Evolutionary conservation across 2,797 vertebrate genomes (phyloP), one percentile per base, ranked within the genome.

Genomic region (Bradypodion pumilum): DNA sequence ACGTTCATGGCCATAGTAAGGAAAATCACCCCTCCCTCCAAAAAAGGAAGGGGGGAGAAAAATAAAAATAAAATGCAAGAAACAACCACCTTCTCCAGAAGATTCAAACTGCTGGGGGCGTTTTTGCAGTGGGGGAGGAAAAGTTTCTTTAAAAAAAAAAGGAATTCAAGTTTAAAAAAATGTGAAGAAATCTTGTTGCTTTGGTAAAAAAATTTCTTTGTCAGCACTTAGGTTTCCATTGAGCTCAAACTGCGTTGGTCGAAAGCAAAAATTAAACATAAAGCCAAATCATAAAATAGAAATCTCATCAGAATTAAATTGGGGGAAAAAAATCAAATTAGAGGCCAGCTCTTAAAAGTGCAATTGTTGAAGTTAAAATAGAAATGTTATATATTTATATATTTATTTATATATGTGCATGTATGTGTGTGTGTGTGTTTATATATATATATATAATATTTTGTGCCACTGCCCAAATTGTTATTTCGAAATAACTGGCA

Each of bases 1-100:
- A 99, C 97, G 94, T 96, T 98, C 93, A 98, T 95, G 89, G 98
- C 96, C 97, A 98, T 97, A 92, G 92, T 96, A 78, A 40, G 66
- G 49, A 37, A 37, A 70, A 70, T 40, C 23, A 2, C 37, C 37
- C 21, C 9, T 80, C 91, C 93, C 91, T 92, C 86, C 87, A 74
- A 88, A 89, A 93, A 90, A 93, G 88, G 88, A 80, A 85, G 86
- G 93, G 91, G 74, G 27, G 78, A 35, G 10, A 29, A 49, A 80
- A 85, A 88, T 93, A 56, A 77, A 77, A 78, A 1, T 5, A 84
- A 88, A 94, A 92, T 78, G 85, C 90, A 85, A 89, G 90, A 86
- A 81, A 93, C 88, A 27, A 4, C 80, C 87, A 93, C 83, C 91
- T 94, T 92, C 89, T 91, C 90, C 85, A 66, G 90, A 90, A 91